Conservation (phyloP, 2,113 vertebrate species). For the Phyllostomus hastatus region DNA sequence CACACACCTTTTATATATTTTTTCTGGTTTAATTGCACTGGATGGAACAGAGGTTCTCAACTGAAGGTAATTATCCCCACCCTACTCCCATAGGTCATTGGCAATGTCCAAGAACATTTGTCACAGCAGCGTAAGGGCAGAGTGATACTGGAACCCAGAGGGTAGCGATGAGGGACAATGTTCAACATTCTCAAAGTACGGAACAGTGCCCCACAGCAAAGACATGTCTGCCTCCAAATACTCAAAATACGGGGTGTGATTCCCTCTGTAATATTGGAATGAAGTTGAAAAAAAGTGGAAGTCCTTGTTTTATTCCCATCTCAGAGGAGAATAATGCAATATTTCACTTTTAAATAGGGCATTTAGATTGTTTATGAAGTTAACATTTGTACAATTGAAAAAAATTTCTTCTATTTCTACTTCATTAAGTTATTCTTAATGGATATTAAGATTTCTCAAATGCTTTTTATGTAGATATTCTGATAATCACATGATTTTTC, state of each 20-base stretch:
- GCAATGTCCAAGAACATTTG: background rate
- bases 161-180: background rate
- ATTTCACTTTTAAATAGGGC: background rate
- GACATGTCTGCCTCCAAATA: background rate
- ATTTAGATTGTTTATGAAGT: background rate
- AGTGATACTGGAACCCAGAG: too few species aligned
- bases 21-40: background rate
- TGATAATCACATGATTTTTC: background rate
- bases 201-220: background rate
- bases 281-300: background rate
- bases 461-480: background rate
- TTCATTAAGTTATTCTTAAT: background rate
- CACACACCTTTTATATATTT: background rate
- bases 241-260: background rate
- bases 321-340: background rate
- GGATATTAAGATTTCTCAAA: background rate
- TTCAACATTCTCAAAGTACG: background rate
- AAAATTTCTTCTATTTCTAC: background rate
- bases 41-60: background rate
- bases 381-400: background rate
- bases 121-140: background rate
- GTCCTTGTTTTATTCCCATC: background rate
- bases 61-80: background rate
- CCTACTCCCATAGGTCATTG: accelerated
- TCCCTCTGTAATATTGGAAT: background rate